A percentile compares a stretch with the other conserved stretches of the same genome.
Conservation (phyloP, 2,113 vertebrate species). For the Dipodomys spectabilis region DNA sequence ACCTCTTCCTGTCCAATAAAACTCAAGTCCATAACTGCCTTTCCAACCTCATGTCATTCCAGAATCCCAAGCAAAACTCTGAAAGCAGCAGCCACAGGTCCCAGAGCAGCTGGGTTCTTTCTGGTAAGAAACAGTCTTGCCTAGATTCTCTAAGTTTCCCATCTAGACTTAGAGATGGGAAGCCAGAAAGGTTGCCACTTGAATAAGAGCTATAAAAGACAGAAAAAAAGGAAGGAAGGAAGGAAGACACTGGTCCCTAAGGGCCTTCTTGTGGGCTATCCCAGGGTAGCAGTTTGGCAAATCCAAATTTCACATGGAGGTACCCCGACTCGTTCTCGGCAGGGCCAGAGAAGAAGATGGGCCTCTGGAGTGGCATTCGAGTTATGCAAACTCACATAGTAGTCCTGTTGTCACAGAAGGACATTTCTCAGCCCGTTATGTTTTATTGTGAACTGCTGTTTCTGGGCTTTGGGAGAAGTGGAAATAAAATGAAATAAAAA, state of each 20-base stretch:
- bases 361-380: constrained; percentile 46
- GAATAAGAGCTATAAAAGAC: not conserved
- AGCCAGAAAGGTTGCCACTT: not conserved
- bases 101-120: not conserved
- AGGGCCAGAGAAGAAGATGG: not conserved
- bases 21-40: constrained; percentile 67
- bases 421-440: constrained; percentile 76
- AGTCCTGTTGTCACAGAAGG: not conserved
- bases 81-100: not conserved
- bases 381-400: constrained; percentile 46
- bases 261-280: not conserved
- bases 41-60: constrained; percentile 70
- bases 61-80: not conserved
- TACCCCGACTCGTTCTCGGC: constrained; percentile 6
- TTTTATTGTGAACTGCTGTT: constrained; percentile 79
- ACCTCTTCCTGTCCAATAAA: constrained; percentile 77
- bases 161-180: not conserved
- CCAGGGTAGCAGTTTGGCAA: constrained; percentile 42
- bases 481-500: constrained; percentile 76
- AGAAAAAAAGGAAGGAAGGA: not conserved
- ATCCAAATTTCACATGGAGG: not conserved
- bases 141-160: not conserved
- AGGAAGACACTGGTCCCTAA: not conserved
- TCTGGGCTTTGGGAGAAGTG: constrained; percentile 68
- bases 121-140: not conserved